A percentile compares a stretch with the other conserved stretches of the same genome.
These are phyloP conservation scores for Rhodeus uyekii DNA, from an alignment of 2,797 vertebrate species.

Conservation along the genomic window DNA sequence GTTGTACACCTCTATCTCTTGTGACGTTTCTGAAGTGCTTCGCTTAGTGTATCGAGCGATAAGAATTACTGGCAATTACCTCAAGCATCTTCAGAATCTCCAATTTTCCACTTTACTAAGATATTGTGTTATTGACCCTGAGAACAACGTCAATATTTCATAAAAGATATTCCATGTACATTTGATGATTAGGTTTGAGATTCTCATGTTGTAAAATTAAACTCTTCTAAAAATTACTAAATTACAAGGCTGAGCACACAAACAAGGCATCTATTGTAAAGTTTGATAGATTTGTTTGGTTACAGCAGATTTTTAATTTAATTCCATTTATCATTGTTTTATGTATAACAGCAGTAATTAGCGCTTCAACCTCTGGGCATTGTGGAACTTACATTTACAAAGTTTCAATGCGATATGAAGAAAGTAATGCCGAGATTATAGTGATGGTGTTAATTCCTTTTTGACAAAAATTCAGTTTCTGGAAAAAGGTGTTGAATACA, in stretches of 20 bases:
- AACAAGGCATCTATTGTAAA: background rate
- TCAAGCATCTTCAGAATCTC: background rate
- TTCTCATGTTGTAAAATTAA: background rate
- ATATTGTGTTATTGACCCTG: slow-evolving; percentile 4
- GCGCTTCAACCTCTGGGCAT: background rate
- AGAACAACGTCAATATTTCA: background rate
- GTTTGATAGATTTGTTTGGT: background rate
- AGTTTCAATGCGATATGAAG: background rate
- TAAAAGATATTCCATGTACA: background rate
- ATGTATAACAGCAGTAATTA: background rate
- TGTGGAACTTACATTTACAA: background rate
- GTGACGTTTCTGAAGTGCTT: slow-evolving; percentile 5
- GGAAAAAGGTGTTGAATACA: background rate
- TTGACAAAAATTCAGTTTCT: background rate
- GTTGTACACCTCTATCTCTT: background rate
- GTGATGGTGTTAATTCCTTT: background rate
- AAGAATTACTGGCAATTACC: slow-evolving; percentile 40
- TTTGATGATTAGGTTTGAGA: background rate
- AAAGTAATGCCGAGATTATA: background rate
- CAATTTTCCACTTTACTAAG: background rate
- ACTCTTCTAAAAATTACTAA: background rate
- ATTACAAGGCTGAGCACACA: background rate
- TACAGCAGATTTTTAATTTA: background rate
- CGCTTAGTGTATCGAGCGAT: slow-evolving; percentile 5
- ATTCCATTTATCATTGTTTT: background rate